Evolutionary conservation across 2,113 vertebrate genomes (phyloP).

Genomic region (Opisthocomus hoazin): DNA sequence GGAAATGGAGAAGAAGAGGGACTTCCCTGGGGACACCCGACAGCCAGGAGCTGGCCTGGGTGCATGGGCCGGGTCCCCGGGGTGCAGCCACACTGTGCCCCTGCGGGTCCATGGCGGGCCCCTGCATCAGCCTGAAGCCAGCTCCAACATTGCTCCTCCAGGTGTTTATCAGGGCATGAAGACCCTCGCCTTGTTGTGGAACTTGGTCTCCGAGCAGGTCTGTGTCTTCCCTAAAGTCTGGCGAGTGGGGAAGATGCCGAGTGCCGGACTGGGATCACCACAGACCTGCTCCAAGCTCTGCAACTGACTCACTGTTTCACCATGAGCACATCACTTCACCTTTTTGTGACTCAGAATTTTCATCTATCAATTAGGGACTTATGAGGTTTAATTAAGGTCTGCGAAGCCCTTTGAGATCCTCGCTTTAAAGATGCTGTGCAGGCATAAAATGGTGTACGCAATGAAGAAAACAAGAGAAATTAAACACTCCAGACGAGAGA

Average conservation of each 20-base stretch:
- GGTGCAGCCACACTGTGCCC: rapidly evolving
- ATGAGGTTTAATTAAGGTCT: conserved; percentile 61
- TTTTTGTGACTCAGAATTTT: conserved; percentile 54
- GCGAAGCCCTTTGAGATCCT: conserved; percentile 6
- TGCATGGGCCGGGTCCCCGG: rapidly evolving
- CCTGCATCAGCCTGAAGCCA: rapidly evolving
- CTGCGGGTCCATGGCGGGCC: rapidly evolving
- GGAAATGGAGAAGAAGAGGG: background rate
- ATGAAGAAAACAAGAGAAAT: conserved; percentile 49
- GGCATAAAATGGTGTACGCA: background rate
- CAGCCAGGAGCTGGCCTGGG: background rate
- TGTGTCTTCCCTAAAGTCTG: rapidly evolving
- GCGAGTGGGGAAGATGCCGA: background rate
- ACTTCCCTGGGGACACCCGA: background rate
- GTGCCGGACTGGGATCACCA: background rate
- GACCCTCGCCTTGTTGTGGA: background rate
- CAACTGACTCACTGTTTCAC: conserved; percentile 10
- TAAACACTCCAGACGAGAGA: conserved; percentile 21
- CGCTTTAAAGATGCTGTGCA: conserved; percentile 29
- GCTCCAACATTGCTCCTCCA: background rate
- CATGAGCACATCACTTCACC: background rate
- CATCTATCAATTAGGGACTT: conserved; percentile 36
- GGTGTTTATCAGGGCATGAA: background rate
- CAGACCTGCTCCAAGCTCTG: background rate
- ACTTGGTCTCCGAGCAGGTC: background rate